phyloP scores from a whole-genome alignment of 2,797 vertebrate genomes.

The Peromyscus aztecus region DNA sequence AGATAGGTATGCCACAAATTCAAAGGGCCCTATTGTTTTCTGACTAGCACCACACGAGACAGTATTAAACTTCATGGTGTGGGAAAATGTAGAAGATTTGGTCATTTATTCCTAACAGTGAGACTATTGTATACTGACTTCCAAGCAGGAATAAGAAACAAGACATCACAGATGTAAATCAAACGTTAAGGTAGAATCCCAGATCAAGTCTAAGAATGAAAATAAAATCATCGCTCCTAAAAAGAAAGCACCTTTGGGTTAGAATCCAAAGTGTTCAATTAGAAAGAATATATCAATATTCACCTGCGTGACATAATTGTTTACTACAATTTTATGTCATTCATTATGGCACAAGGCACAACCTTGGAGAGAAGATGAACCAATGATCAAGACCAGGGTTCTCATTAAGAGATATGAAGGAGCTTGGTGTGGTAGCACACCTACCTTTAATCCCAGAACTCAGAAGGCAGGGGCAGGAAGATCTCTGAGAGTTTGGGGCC shows the following conservation, averaged over 20 bases:
- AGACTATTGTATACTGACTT: constrained; percentile 30
- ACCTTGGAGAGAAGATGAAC: constrained; percentile 22
- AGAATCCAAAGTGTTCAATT: constrained; percentile 42
- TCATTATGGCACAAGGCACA: constrained; percentile 36
- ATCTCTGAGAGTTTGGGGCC: neutral
- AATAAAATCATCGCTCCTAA: constrained; percentile 42
- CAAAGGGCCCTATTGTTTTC: constrained; percentile 57
- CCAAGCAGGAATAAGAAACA: constrained; percentile 20
- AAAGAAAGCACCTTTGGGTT: constrained; percentile 23
- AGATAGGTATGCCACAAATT: constrained; percentile 23
- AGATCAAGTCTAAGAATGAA: constrained; percentile 55
- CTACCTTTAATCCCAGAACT: neutral
- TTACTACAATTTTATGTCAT: constrained; percentile 37
- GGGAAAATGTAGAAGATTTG: constrained; percentile 48
- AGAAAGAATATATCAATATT: constrained; percentile 43
- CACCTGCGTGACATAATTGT: neutral
- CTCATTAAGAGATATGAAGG: neutral
- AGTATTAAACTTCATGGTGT: constrained; percentile 57
- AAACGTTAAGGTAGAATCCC: constrained; percentile 3
- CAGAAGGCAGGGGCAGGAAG: neutral
- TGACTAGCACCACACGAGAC: neutral
- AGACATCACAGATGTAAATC: neutral
- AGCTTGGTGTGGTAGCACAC: neutral
- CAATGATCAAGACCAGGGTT: constrained; percentile 36
- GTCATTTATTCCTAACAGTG: constrained; percentile 63